A percentile compares a stretch with the other conserved stretches of the same genome.
phyloP scores from a whole-genome alignment of 53 echinoderm and acorn worm genomes.

The Echinarachnius parma region DNA sequence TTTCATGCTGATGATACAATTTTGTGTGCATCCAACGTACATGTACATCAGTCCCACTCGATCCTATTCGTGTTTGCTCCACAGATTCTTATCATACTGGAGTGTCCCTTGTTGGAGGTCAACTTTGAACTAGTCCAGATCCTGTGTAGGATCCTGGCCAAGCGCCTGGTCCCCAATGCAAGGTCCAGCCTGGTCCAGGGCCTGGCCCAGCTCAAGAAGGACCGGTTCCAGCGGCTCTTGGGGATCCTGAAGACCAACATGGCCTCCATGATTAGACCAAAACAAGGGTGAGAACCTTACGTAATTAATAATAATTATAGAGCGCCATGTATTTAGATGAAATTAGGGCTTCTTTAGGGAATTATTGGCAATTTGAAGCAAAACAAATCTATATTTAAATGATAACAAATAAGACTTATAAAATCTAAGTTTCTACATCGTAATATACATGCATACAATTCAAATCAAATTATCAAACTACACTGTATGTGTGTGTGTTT shows the following conservation, averaged over 20 bases:
- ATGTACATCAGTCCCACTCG: too few relatives aligned
- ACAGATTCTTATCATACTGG: slow-evolving; percentile 74
- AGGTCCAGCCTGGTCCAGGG: slow-evolving; percentile 51
- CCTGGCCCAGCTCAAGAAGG: slow-evolving; percentile 54
- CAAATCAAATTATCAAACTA: background rate
- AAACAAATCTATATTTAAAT: too few relatives aligned
- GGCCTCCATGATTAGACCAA: slow-evolving; percentile 64
- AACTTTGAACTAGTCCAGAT: slow-evolving; percentile 65
- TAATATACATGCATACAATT: background rate
- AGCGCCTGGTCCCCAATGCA: slow-evolving; percentile 47
- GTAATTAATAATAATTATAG: too few relatives aligned
- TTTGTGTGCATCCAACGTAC: too few relatives aligned
- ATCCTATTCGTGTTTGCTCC: background rate
- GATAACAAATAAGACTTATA: too few relatives aligned
- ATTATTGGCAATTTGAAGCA: too few relatives aligned
- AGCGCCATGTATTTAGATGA: too few relatives aligned
- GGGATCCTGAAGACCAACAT: slow-evolving; percentile 67
- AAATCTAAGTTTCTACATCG: too few relatives aligned
- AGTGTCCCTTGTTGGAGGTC: slow-evolving; percentile 65
- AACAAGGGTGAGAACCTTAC: slow-evolving; percentile 69
- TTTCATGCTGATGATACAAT: too few relatives aligned
- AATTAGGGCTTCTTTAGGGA: too few relatives aligned
- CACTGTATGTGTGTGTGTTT: background rate
- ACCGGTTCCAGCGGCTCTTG: slow-evolving; percentile 66
- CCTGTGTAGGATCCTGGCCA: slow-evolving; percentile 67